Evolutionary conservation across 1,140 invertebrate genomes (phyloP), one percentile per base, ranked within the genome.

Genomic region (Megathymus violae): DNA sequence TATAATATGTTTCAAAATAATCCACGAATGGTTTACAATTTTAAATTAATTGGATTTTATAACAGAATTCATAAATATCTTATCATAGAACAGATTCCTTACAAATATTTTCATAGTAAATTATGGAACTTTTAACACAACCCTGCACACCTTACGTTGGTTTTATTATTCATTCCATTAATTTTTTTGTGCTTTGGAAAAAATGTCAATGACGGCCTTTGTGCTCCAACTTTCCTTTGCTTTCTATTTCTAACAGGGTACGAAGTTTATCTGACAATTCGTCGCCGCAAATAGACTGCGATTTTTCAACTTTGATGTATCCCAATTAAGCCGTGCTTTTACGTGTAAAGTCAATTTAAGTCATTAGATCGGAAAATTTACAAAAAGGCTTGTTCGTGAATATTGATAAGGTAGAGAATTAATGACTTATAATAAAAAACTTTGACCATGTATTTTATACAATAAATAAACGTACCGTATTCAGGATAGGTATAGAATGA

Each of bases 161-260:
- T 85, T 85, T 85, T 78, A 76, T 85, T 80, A 86, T 82, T 84
- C 80, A 62, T 63, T 82, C 76, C 74, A 86, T n/a, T 82, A 81
- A 78, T 75, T 82, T 85, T 88, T 86, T 87, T 78, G 67, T 75
- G 75, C 77, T 52, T 82, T 67, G 69, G 83, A 84, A 80, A 78
- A 80, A 85, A 82, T n/a, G 74, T 76, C 75, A 80, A 77, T 81
- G 71, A 64, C 68, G 58, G 69, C 85, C 84, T 88, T 87, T 88
- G 84, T 85, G 71, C 36, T 69, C 67, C 38, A 88, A 85, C 78
- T 86, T 80, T 88, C 84, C 80, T 88, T 87, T 82, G 80, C 74
- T 79, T 88, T 84, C 79, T 78, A 62, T 64, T 78, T n/a, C n/a
- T n/a, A n/a, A n/a, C n/a, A 75, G 69, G 67, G 76, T 77, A 81